Base-by-base conservation (phyloP, 2,797 vertebrate species). In the Coilia nasus region DNA sequence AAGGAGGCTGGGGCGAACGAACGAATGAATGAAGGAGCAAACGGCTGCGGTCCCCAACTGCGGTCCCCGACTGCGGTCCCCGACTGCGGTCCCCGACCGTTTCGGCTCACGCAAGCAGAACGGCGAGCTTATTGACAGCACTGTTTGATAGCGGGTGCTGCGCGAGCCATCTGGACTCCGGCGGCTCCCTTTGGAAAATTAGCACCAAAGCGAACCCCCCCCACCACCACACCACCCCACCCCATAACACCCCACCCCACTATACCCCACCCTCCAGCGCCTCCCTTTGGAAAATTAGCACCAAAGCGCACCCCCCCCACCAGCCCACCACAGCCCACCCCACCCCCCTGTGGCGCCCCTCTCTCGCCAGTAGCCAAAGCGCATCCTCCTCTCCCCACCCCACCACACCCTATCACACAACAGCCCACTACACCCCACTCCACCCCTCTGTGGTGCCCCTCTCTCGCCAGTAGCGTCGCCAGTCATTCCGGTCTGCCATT, bases 111-210 rank as follows among this genome's bases (percentile, higher is more conserved):
- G 75, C 84, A 44, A 50, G 60, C 75, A 56, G 85, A 41, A 62
- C 41, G 25, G 47, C 35, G 15, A 23, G 47, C 23, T 91, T 91
- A 92, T 92, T 92, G 91, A 88, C 28, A 23, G 81, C 83, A 87
- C 89, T 93, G 47, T 83, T 88, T 91, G 90, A 92, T 91, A 91
- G 86, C 81, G 81, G 28, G 21, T 83, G 82, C 62, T 47, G 83
- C n/a, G 64, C 15, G n/a, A 25, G 89, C 93, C 93, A 94, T 93
- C 94, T 94, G 93, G 91, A 89, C 86, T 57, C 56, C 57, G 78
- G 35, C 35, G 35, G 35, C 35, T 5, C 35, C 35, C 35, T 41
- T 41, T 41, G 35, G 35, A 41, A 41, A 41, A 41, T 41, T 41
- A 41, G 35, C 57, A 62, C 64, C 2, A 85, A 60, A 0, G 57